Conservation (phyloP, 1,140 invertebrate species). For the Drosophila mayri region DNA sequence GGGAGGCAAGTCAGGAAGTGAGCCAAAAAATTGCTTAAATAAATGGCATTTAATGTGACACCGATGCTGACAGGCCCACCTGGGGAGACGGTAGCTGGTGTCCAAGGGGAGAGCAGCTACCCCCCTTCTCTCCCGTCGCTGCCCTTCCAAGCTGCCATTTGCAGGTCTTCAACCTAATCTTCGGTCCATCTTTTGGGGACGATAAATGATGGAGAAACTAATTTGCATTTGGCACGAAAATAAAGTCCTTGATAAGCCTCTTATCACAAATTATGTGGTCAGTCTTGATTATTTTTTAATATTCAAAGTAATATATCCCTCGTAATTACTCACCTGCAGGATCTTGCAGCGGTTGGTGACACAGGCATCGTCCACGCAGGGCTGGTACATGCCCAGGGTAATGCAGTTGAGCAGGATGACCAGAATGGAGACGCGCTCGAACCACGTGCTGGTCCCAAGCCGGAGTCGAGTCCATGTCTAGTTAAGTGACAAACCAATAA, state of each 20-base stretch:
- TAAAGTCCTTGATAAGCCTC: constrained; percentile 2
- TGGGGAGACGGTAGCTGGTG: constrained; percentile 24
- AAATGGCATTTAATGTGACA: constrained; percentile 82
- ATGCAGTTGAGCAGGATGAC: constrained; percentile 99
- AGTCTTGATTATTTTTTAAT: not conserved
- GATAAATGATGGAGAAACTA: constrained; percentile 9
- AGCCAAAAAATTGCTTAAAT: constrained; percentile 82
- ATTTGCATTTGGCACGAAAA: not conserved
- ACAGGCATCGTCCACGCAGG: constrained; percentile 98
- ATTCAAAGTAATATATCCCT: too few relatives aligned
- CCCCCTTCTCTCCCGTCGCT: too few relatives aligned
- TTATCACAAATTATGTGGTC: not conserved
- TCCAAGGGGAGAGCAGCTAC: not conserved
- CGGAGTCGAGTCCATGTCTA: constrained; percentile 15
- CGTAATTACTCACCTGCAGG: constrained; percentile 90
- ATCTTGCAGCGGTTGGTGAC: constrained; percentile 96
- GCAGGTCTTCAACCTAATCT: not conserved
- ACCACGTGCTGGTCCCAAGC: constrained; percentile 91
- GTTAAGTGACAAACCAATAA: constrained; percentile 53
- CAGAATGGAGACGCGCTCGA: constrained; percentile 99
- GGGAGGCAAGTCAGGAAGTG: constrained; percentile 74
- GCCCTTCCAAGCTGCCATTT: not conserved
- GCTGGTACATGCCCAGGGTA: constrained; percentile 99
- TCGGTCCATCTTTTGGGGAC: not conserved
- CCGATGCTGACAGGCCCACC: constrained; percentile 45